Conservation (phyloP, 1,140 invertebrate species). For the Archivesica marissinica region DNA sequence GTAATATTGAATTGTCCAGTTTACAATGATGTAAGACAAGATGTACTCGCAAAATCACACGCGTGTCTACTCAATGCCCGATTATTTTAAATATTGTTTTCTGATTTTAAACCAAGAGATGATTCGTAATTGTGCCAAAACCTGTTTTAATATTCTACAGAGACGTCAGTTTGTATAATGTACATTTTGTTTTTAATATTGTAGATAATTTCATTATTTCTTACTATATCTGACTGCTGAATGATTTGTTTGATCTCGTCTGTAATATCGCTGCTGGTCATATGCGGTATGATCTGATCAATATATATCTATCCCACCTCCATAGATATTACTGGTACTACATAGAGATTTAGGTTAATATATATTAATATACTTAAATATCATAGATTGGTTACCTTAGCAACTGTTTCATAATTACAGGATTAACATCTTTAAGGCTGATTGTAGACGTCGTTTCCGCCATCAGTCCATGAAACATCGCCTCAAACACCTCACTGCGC, state of each 20-base stretch:
- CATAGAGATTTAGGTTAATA: background rate
- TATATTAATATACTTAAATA: background rate
- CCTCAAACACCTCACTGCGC: slow-evolving; percentile 44
- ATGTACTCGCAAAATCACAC: no score
- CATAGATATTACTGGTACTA: background rate
- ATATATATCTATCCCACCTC: background rate
- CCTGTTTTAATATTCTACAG: no score
- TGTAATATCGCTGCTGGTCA: background rate
- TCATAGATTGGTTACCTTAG: slow-evolving; percentile 18
- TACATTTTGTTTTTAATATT: no score
- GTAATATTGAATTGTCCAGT: no score
- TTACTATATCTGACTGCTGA: background rate
- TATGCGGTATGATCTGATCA: background rate
- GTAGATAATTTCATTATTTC: no score
- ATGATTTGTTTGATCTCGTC: background rate
- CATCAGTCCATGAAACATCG: slow-evolving; percentile 29
- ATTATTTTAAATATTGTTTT: no score
- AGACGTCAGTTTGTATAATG: no score
- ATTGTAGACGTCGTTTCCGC: background rate
- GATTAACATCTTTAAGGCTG: background rate
- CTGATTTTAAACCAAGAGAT: no score
- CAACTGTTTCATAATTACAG: background rate
- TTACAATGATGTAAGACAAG: no score
- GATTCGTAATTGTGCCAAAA: no score
- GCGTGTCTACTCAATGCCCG: no score